A percentile compares a stretch with the other conserved stretches of the same genome.
phyloP scores from a whole-genome alignment of 2,797 vertebrate species.

The Galagoides demidoff region DNA sequence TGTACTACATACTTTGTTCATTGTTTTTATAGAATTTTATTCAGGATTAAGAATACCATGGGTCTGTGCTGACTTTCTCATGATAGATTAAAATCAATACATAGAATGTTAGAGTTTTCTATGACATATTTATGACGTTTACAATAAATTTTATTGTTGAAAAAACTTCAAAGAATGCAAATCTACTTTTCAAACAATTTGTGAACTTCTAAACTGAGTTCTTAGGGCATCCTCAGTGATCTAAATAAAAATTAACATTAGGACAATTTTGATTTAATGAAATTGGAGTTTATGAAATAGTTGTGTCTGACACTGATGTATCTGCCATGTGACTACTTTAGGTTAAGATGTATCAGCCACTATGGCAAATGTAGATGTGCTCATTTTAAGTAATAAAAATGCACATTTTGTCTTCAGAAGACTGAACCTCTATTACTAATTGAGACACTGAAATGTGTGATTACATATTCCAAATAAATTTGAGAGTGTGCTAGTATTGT shows the following conservation, averaged over 20 bases:
- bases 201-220: not conserved
- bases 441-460: not conserved
- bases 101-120: not conserved
- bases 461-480: slow-evolving; percentile 32
- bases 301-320: not conserved
- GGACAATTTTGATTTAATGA: not conserved
- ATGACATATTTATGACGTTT: not conserved
- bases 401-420: not conserved
- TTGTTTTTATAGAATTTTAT: not conserved
- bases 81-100: not conserved
- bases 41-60: not conserved
- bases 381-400: not conserved
- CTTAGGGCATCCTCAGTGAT: not conserved
- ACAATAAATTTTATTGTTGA: not conserved
- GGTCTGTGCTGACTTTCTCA: not conserved
- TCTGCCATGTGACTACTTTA: not conserved
- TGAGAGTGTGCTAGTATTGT: not conserved
- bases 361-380: not conserved
- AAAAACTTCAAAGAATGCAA: not conserved
- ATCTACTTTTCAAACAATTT: not conserved
- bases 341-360: not conserved
- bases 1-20: not conserved
- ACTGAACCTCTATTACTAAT: not conserved
- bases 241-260: not conserved
- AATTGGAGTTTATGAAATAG: not conserved